Conservation (phyloP, 2,113 vertebrate genomes). For the Murina feae region DNA sequence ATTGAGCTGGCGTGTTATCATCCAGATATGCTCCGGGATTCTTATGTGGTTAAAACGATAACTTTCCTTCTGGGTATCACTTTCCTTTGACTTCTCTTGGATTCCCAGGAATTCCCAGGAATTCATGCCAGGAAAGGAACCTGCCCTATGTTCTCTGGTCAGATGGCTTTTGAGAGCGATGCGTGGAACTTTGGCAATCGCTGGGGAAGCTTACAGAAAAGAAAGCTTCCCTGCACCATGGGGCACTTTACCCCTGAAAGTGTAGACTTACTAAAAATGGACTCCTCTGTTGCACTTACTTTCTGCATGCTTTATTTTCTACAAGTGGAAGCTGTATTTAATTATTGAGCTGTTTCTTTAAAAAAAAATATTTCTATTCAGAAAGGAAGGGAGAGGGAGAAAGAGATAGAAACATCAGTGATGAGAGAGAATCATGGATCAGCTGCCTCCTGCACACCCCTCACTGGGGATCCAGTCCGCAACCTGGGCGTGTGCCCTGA, state of each 20-base stretch:
- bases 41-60: conserved; percentile 28
- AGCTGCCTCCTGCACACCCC: no score
- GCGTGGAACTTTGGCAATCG: not conserved
- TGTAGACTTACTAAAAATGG: not conserved
- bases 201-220: not conserved
- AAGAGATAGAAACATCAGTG: no score
- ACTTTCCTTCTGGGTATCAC: conserved; percentile 30
- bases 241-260: not conserved
- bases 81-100: conserved; percentile 63
- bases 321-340: not conserved
- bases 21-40: conserved; percentile 47
- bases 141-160: not conserved
- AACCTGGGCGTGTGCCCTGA: no score
- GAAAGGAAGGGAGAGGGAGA: no score
- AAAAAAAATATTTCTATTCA: no score
- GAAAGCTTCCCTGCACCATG: not conserved
- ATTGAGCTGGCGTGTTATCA: conserved; percentile 32
- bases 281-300: not conserved
- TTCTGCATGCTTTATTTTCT: not conserved
- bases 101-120: conserved; percentile 66
- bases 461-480: no score
- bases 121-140: conserved; percentile 40
- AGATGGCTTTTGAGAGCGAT: conserved; percentile 4
- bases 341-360: not conserved
- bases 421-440: no score